phyloP scores from a whole-genome alignment of 2,888 invertebrate species.

The Spisula subtruncata region DNA sequence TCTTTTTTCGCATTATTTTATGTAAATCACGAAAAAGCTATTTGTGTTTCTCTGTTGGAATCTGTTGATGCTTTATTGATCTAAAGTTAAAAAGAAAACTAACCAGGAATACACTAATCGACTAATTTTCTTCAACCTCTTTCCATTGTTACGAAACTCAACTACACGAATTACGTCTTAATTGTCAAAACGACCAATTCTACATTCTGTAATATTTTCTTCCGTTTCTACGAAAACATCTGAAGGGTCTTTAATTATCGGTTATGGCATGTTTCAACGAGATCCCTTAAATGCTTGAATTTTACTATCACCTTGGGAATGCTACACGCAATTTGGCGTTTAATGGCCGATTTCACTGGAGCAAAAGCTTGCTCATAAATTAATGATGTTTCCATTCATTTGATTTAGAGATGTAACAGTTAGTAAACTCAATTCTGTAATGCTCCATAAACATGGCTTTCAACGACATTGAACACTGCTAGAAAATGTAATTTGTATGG shows the following conservation, averaged over 20 bases:
- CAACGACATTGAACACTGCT: neutral
- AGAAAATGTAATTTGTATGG: neutral
- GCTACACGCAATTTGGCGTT: slow-evolving; percentile 39
- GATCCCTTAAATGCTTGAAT: slow-evolving; percentile 1
- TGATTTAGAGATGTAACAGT: slow-evolving; percentile 56
- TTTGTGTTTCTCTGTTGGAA: no score
- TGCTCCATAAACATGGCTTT: slow-evolving; percentile 40
- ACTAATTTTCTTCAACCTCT: no score
- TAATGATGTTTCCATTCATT: slow-evolving; percentile 32
- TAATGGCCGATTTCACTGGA: slow-evolving; percentile 39
- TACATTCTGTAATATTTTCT: slow-evolving; percentile 4
- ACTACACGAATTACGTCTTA: neutral
- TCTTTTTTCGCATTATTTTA: no score
- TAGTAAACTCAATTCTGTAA: slow-evolving; percentile 60
- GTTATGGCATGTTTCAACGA: slow-evolving; percentile 2
- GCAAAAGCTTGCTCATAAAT: slow-evolving; percentile 39
- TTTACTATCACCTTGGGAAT: slow-evolving; percentile 41
- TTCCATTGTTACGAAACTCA: no score
- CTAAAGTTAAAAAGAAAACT: no score
- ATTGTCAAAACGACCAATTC: neutral
- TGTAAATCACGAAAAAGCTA: no score
- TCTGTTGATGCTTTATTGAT: no score
- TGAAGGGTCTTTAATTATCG: slow-evolving; percentile 5
- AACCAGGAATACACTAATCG: no score
- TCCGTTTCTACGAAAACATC: neutral